Base-by-base conservation (phyloP, 1,140 invertebrate genomes). In the Hylyphantes graminicola region DNA sequence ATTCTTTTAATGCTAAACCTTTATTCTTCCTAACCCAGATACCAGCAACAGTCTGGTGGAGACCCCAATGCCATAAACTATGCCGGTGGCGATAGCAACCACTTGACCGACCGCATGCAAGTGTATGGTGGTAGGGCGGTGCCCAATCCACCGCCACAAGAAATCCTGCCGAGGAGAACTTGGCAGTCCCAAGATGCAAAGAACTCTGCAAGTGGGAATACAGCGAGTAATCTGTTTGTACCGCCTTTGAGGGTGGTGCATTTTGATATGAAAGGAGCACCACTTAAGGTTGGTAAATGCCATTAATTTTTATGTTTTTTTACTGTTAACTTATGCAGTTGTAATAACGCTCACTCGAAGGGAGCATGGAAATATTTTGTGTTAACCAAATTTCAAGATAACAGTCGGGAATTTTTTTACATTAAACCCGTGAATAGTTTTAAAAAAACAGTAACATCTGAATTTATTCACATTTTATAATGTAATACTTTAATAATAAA, bases 261-360 rank as follows among this genome's bases (percentile, higher is more conserved):
- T 89, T 90, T 95, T 68, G 94, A 95, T 90, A 89, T 94, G n/a
- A 95, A 95, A 89, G 87, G 96, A 21, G 93, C 93, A 17, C 93
- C 94, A 7, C 93, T 93, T 17, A 93, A 92, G 88, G 89, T 94
- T 35, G 35, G 35, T 35, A 35, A 35, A 35, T 35, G 35, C 35
- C 35, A 35, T 35, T 35, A 35, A 35, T 35, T 35, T 35, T 35
- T 35, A 5, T 1, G 35, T 35, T 35, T 35, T 35, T 35, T 35
- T 35, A 35, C 35, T 35, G 35, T 35, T 35, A 5, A 35, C 5
- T 35, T 35, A 35, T n/a, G n/a, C n/a, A n/a, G n/a, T n/a, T n/a
- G n/a, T n/a, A n/a, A n/a, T n/a, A n/a, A n/a, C n/a, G n/a, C n/a
- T n/a, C n/a, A n/a, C n/a, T n/a, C n/a, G n/a, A n/a, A n/a, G n/a